phyloP scores from a whole-genome alignment of 2,888 invertebrate species.

The Noctua janthe region DNA sequence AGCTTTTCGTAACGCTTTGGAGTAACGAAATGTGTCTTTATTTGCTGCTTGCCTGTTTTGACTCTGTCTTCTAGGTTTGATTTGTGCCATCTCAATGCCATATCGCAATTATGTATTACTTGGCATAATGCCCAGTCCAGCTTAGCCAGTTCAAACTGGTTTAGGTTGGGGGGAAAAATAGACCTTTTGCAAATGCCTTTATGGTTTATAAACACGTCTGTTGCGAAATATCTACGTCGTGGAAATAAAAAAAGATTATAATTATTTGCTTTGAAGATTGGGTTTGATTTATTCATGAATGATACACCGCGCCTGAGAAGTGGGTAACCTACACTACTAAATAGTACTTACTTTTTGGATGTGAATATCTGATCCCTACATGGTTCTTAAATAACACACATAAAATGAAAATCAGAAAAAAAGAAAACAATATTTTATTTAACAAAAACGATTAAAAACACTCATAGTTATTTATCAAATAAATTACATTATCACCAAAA shows the following conservation, averaged over 20 bases:
- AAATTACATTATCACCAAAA: slow-evolving; percentile 14
- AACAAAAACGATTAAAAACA: neutral
- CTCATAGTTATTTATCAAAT: slow-evolving; percentile 3
- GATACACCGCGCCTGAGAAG: neutral
- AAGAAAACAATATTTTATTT: slow-evolving; percentile 46
- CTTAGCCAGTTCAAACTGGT: slow-evolving; percentile 69
- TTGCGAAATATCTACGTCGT: slow-evolving; percentile 74
- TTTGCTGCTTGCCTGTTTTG: slow-evolving; percentile 49
- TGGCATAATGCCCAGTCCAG: slow-evolving; percentile 71
- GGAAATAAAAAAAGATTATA: slow-evolving; percentile 25
- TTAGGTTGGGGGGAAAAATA: slow-evolving; percentile 75
- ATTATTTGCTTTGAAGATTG: neutral
- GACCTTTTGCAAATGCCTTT: slow-evolving; percentile 78
- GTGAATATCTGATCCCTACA: neutral
- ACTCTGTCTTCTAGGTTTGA: neutral
- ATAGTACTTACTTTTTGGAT: neutral
- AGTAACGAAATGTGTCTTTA: slow-evolving; percentile 68
- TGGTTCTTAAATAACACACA: neutral
- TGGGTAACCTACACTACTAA: neutral
- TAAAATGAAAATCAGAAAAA: slow-evolving; percentile 26
- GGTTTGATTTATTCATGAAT: neutral
- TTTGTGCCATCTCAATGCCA: slow-evolving; percentile 74
- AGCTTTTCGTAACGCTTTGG: slow-evolving; percentile 62
- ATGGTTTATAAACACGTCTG: slow-evolving; percentile 75
- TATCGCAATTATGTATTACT: slow-evolving; percentile 66